Evolutionary conservation across 2,113 vertebrate genomes (phyloP).

Genomic region (Calidris pygmaea): DNA sequence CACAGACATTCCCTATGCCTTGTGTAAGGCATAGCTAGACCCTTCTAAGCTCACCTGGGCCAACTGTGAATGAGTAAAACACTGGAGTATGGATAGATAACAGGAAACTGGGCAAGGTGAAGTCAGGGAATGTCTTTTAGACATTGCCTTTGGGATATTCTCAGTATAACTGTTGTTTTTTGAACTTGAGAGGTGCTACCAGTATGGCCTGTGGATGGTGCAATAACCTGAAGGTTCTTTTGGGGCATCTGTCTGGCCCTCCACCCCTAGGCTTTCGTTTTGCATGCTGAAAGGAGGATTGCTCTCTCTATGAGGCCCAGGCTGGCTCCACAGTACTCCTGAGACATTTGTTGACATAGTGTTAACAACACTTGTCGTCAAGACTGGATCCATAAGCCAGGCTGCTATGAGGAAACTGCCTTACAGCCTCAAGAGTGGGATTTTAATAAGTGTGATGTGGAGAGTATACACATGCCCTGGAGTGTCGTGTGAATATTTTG

Average conservation of each 20-base stretch:
- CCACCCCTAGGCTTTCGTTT: neutral
- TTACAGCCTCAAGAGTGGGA: constrained; percentile 14
- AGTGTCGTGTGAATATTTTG: constrained; percentile 56
- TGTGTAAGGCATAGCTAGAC: neutral
- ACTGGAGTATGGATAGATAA: neutral
- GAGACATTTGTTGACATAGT: constrained; percentile 26
- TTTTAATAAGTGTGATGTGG: constrained; percentile 48
- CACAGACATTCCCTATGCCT: neutral
- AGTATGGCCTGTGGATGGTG: neutral
- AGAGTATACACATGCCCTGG: constrained; percentile 40
- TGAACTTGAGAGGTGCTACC: neutral
- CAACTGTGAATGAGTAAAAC: neutral
- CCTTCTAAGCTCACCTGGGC: neutral
- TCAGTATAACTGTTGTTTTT: neutral
- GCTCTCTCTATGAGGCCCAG: neutral
- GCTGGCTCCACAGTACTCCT: neutral
- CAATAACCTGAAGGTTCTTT: neutral
- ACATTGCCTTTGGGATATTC: neutral
- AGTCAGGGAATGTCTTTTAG: neutral
- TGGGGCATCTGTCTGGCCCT: neutral
- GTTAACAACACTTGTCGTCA: constrained; percentile 40
- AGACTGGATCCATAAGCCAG: constrained; percentile 9
- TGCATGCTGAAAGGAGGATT: neutral
- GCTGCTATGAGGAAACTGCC: constrained; percentile 5
- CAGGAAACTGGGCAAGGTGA: neutral